Conservation (phyloP, 2,888 invertebrate genomes). For the Drosophila peninsularis region DNA sequence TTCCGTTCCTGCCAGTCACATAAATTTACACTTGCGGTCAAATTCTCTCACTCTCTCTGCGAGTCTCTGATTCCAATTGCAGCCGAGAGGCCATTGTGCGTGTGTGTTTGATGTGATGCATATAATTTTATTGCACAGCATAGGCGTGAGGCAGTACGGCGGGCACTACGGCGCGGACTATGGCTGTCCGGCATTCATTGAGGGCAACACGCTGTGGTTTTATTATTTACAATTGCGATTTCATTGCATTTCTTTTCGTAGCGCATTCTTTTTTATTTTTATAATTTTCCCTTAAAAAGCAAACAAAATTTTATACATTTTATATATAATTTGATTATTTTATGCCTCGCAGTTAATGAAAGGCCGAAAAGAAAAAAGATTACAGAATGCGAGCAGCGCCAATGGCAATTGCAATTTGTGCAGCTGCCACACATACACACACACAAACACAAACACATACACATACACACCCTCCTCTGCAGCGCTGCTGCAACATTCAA, state of each 20-base stretch:
- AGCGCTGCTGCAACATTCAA: constrained; percentile 49
- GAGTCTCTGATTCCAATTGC: constrained; percentile 57
- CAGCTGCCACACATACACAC: constrained; percentile 62
- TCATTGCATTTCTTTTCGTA: constrained; percentile 48
- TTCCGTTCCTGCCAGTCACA: constrained; percentile 45
- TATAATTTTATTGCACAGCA: constrained; percentile 77
- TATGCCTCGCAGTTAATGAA: constrained; percentile 73
- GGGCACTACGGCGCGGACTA: background rate
- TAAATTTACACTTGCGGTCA: constrained; percentile 83
- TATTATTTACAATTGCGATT: constrained; percentile 81
- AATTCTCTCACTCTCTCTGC: constrained; percentile 31
- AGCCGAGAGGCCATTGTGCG: constrained; percentile 44
- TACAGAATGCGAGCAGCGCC: constrained; percentile 39
- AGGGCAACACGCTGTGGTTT: constrained; percentile 76
- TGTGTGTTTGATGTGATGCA: constrained; percentile 57
- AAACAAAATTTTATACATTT: constrained; percentile 42
- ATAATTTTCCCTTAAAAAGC: constrained; percentile 65
- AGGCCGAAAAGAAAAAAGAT: constrained; percentile 34
- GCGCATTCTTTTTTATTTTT: constrained; percentile 25
- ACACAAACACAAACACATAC: constrained; percentile 7
- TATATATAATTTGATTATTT: constrained; percentile 82
- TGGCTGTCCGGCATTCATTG: constrained; percentile 18
- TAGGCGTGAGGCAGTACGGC: constrained; percentile 3
- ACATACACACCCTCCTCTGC: background rate
- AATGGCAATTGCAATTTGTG: constrained; percentile 75